phyloP scores from a whole-genome alignment of 2,888 invertebrate genomes.

The Ectemnius continuus region DNA sequence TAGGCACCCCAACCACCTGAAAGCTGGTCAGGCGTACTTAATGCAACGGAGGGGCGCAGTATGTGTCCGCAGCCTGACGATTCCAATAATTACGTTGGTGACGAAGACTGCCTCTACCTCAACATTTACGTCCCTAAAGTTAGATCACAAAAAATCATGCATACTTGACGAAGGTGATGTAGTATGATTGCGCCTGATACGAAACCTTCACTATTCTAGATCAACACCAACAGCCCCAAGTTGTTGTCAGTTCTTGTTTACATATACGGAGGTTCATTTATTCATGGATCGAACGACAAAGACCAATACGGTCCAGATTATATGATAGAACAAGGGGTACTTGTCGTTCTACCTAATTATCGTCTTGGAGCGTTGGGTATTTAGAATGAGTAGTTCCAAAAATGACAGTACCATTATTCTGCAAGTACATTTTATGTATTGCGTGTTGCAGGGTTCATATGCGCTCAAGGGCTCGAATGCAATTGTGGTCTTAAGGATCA shows the following conservation, averaged over 20 bases:
- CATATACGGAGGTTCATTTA: constrained; percentile 56
- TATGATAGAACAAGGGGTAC: constrained; percentile 55
- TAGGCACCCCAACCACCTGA: constrained; percentile 14
- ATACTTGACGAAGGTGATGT: too few species aligned
- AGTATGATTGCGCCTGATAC: too few species aligned
- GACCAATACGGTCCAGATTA: constrained; percentile 46
- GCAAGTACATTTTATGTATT: too few species aligned
- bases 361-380: constrained; percentile 60
- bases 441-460: constrained; percentile 77
- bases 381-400: background rate
- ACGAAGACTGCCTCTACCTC: constrained; percentile 24
- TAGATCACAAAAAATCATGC: background rate
- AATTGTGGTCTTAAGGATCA: constrained; percentile 87
- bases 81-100: background rate
- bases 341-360: constrained; percentile 61
- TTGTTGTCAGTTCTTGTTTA: constrained; percentile 55
- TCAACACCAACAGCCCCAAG: too few species aligned
- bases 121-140: constrained; percentile 25
- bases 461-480: constrained; percentile 82
- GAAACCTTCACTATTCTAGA: too few species aligned
- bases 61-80: constrained; percentile 10
- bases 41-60: constrained; percentile 5
- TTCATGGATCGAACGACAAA: constrained; percentile 24
- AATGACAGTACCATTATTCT: too few species aligned
- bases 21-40: constrained; percentile 4